These are phyloP conservation scores for Cladorhizidae sp. DNA, from an alignment of 37 sponge, comb jelly and placozoan species.

Conservation along the genomic window DNA sequence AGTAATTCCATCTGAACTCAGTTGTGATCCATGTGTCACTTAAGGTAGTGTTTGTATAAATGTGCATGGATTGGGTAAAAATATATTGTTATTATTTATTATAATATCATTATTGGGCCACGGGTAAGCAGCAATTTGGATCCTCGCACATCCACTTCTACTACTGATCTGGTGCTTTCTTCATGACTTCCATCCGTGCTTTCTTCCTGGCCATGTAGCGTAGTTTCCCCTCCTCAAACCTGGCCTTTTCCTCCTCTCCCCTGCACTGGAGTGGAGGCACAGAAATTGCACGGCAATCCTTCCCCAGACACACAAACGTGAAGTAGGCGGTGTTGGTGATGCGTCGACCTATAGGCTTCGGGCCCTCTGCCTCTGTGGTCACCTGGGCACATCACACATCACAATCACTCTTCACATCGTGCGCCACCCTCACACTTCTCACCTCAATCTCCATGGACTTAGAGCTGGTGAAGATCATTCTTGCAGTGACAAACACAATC, in stretches of 20 bases:
- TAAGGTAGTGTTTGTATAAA: too few species aligned
- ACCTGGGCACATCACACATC: slow-evolving; percentile 11
- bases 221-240: slow-evolving; percentile 55
- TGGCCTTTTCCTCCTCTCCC: slow-evolving; percentile 51
- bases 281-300: slow-evolving; percentile 14
- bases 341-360: slow-evolving; percentile 27
- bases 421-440: not conserved
- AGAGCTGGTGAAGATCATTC: slow-evolving; percentile 68
- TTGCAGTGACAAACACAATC: slow-evolving; percentile 70
- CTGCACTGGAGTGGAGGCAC: slow-evolving; percentile 61
- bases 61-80: too few species aligned
- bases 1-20: too few species aligned
- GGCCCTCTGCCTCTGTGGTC: slow-evolving; percentile 63
- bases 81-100: too few species aligned
- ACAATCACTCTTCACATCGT: not conserved
- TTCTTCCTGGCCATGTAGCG: slow-evolving; percentile 60
- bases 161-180: not conserved
- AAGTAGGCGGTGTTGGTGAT: slow-evolving; percentile 80
- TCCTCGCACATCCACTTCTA: too few species aligned
- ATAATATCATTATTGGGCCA: too few species aligned
- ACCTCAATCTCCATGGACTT: slow-evolving; percentile 84
- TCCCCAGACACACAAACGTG: slow-evolving; percentile 84
- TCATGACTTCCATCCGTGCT: slow-evolving; percentile 23
- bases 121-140: too few species aligned
- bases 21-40: too few species aligned